A percentile compares a stretch with the other conserved stretches of the same genome.
Conservation (phyloP, 2,797 vertebrate species). For the Anolis apletophallus region DNA sequence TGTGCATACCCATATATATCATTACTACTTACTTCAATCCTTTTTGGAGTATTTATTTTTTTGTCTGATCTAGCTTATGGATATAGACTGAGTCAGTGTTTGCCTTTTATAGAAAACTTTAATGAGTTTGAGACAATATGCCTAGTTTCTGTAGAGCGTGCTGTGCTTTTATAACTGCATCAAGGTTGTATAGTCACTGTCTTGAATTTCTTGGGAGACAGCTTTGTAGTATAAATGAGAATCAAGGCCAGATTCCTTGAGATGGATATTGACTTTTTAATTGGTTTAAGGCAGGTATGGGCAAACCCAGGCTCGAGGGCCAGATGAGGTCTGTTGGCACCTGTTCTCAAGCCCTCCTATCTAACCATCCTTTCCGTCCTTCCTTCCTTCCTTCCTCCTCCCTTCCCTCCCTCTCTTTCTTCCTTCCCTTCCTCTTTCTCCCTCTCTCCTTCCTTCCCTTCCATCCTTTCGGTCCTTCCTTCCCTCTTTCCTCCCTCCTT, state of each 20-base stretch:
- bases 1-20: background rate
- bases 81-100: background rate
- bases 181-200: background rate
- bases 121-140: background rate
- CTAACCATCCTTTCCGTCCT: too few relatives aligned
- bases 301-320: too few relatives aligned
- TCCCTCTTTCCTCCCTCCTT: too few relatives aligned
- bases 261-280: slow-evolving; percentile 52
- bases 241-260: slow-evolving; percentile 57
- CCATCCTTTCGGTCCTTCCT: too few relatives aligned
- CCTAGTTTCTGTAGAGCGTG: background rate
- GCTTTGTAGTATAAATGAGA: slow-evolving; percentile 51
- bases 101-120: background rate
- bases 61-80: background rate
- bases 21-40: background rate
- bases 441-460: too few relatives aligned
- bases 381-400: too few relatives aligned
- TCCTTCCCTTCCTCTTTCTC: too few relatives aligned
- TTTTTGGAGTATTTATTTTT: background rate
- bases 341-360: too few relatives aligned
- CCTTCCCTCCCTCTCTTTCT: too few relatives aligned
- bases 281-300: background rate
- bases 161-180: background rate
- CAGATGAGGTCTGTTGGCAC: too few relatives aligned
- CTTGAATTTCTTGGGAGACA: background rate